These are phyloP conservation scores for Spheniscus humboldti DNA, from an alignment of 2,797 vertebrate species.

Conservation along the genomic window DNA sequence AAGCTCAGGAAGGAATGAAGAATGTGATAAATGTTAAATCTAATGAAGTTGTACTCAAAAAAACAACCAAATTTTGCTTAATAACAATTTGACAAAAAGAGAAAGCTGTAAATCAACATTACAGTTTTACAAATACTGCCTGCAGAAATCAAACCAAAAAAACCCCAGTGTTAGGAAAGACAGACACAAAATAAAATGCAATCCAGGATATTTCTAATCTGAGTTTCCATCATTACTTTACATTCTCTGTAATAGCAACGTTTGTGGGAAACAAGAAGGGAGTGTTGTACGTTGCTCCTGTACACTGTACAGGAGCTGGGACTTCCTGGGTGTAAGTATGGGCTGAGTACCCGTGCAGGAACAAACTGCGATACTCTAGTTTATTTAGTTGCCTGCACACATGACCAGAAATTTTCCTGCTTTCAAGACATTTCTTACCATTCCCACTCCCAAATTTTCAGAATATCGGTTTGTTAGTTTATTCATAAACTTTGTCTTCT, in stretches of 20 bases:
- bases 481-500: background rate
- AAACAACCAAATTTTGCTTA: background rate
- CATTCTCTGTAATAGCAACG: background rate
- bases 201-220: background rate
- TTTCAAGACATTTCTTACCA: background rate
- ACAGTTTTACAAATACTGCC: background rate
- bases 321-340: rapidly evolving
- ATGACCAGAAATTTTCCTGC: background rate
- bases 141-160: background rate
- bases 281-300: background rate
- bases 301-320: background rate
- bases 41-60: background rate
- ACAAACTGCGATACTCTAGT: background rate
- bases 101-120: background rate
- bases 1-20: background rate
- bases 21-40: background rate
- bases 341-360: background rate
- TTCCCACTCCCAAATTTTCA: background rate
- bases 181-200: background rate
- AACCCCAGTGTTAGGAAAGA: background rate
- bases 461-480: background rate
- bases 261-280: background rate
- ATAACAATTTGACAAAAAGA: background rate
- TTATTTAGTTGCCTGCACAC: background rate
- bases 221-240: background rate